Evolutionary conservation across 2,113 vertebrate genomes (phyloP).

Genomic region (Rynchops niger): DNA sequence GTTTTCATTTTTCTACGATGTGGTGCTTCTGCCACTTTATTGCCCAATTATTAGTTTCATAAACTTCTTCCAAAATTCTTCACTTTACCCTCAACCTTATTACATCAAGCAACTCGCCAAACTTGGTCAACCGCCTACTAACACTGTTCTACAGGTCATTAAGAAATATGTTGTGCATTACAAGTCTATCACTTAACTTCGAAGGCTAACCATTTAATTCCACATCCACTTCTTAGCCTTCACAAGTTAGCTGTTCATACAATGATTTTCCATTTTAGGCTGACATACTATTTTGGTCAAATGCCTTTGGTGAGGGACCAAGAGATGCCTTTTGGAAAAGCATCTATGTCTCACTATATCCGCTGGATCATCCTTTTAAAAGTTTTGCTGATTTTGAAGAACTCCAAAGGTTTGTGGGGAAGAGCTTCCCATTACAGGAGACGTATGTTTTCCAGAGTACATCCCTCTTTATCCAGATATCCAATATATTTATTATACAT

Average conservation of each 20-base stretch:
- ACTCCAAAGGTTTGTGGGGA: background rate
- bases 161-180: background rate
- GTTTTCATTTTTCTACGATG: background rate
- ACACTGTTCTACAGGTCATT: background rate
- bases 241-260: background rate
- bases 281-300: background rate
- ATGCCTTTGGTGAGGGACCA: background rate
- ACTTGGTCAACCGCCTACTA: background rate
- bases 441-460: background rate
- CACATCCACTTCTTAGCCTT: background rate
- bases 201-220: background rate
- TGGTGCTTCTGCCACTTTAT: background rate
- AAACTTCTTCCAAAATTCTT: background rate
- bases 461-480: background rate
- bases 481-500: background rate
- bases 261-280: background rate
- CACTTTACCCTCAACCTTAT: background rate
- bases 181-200: background rate
- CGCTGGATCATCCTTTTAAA: background rate
- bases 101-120: background rate
- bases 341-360: background rate
- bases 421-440: background rate
- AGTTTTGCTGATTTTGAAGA: background rate
- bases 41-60: background rate
- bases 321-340: background rate